A percentile compares a stretch with the other conserved stretches of the same genome.
Conservation (phyloP, 2,113 vertebrate genomes). For the Mixornis gularis region DNA sequence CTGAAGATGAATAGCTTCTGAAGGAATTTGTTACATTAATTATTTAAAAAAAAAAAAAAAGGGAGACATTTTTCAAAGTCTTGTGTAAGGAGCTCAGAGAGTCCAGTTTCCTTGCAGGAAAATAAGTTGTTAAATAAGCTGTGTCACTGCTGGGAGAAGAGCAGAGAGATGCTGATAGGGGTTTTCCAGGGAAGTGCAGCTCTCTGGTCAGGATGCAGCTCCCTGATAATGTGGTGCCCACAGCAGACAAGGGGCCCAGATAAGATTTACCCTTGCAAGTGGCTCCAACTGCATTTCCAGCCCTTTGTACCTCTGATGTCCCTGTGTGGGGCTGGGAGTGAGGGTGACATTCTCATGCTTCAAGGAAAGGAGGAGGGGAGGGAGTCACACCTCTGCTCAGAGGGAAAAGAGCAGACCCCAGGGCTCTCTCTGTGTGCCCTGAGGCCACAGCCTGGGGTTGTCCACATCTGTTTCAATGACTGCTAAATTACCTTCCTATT, state of each 20-base stretch:
- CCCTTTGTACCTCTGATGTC: not conserved
- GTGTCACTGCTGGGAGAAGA: not conserved
- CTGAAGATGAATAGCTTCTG: not conserved
- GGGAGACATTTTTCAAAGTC: slow-evolving; percentile 23
- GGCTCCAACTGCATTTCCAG: not conserved
- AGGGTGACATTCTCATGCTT: not conserved
- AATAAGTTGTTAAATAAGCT: not conserved
- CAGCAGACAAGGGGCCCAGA: not conserved
- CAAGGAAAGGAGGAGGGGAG: not conserved
- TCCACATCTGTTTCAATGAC: not conserved
- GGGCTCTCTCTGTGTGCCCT: not conserved
- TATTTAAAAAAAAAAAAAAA: slow-evolving; percentile 15
- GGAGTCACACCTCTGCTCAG: not conserved
- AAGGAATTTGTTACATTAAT: slow-evolving; percentile 5
- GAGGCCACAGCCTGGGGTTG: not conserved
- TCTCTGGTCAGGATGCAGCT: slow-evolving; percentile 15
- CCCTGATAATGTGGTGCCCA: not conserved
- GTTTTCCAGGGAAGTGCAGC: not conserved
- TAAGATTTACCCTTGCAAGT: not conserved
- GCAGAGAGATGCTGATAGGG: not conserved
- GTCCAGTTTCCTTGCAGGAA: not conserved
- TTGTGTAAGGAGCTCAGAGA: not conserved
- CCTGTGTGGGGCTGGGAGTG: not conserved
- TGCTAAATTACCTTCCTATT: not conserved
- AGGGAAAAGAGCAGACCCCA: not conserved